phyloP scores from a whole-genome alignment of 2,797 vertebrate genomes.

The Eulemur rubriventer region DNA sequence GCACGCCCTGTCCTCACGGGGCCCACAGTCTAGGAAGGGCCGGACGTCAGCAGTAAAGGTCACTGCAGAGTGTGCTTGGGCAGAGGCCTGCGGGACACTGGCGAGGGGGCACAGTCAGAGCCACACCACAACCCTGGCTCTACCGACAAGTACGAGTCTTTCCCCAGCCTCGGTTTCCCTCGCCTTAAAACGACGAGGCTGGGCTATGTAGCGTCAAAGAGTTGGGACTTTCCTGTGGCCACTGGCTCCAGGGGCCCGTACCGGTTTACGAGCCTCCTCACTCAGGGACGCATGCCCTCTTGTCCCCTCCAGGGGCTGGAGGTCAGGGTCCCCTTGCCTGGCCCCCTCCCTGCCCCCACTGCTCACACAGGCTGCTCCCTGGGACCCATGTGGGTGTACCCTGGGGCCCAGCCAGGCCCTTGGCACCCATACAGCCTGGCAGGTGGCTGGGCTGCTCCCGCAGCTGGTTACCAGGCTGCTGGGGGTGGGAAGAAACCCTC shows the following conservation, averaged over 20 bases:
- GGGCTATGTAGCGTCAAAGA: rapidly evolving
- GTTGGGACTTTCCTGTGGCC: not conserved
- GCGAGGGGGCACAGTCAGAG: rapidly evolving
- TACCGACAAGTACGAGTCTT: not conserved
- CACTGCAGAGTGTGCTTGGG: rapidly evolving
- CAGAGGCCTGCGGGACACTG: not conserved
- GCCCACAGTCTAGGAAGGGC: not conserved
- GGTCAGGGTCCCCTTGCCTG: not conserved
- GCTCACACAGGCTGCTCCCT: not conserved
- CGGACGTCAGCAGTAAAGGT: rapidly evolving
- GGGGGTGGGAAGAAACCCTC: not conserved
- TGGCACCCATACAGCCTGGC: not conserved
- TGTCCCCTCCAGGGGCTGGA: not conserved
- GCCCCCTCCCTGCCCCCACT: not conserved
- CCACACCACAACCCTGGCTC: not conserved
- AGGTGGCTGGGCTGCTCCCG: constrained; percentile 38
- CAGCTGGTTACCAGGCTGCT: not conserved
- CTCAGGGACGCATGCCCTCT: not conserved
- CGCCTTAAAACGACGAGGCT: not conserved
- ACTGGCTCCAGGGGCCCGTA: not conserved
- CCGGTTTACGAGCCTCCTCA: rapidly evolving
- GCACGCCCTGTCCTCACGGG: rapidly evolving
- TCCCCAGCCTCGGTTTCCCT: not conserved
- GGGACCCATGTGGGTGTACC: no score
- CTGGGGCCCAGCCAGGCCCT: not conserved